Evolutionary conservation across 1,140 invertebrate genomes (phyloP).

Genomic region (Apis laboriosa): DNA sequence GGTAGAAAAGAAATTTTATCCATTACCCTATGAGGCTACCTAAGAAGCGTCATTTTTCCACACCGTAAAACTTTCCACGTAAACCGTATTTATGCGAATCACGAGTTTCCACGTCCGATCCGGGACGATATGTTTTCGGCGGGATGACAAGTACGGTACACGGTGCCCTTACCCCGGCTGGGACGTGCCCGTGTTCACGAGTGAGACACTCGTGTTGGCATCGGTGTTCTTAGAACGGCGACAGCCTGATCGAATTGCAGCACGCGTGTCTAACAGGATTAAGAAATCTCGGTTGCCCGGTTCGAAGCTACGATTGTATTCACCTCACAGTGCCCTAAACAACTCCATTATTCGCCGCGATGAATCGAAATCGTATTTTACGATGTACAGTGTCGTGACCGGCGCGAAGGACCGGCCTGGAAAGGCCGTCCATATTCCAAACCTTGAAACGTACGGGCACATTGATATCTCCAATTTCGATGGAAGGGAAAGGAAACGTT

Average conservation of each 20-base stretch:
- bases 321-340: constrained; percentile 23
- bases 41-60: not conserved
- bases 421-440: not conserved
- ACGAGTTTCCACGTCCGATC: constrained; percentile 15
- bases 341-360: constrained; percentile 38
- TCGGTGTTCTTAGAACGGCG: constrained; percentile 22
- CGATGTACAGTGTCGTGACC: constrained; percentile 5
- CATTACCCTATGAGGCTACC: not conserved
- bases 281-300: constrained; percentile 31
- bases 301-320: constrained; percentile 29
- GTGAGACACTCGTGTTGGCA: constrained; percentile 10
- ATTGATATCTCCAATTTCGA: not conserved
- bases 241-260: constrained; percentile 47
- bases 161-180: not conserved
- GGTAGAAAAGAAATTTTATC: not conserved
- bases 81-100: constrained; percentile 30
- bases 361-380: constrained; percentile 27
- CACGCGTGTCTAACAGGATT: constrained; percentile 47
- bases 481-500: not conserved
- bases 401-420: not conserved
- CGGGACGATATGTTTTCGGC: constrained; percentile 36
- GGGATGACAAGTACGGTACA: constrained; percentile 18
- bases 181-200: constrained; percentile 46
- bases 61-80: not conserved
- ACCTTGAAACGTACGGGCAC: not conserved